Base-by-base conservation (phyloP, 2,797 vertebrate genomes). In the Fistularia commersonii region DNA sequence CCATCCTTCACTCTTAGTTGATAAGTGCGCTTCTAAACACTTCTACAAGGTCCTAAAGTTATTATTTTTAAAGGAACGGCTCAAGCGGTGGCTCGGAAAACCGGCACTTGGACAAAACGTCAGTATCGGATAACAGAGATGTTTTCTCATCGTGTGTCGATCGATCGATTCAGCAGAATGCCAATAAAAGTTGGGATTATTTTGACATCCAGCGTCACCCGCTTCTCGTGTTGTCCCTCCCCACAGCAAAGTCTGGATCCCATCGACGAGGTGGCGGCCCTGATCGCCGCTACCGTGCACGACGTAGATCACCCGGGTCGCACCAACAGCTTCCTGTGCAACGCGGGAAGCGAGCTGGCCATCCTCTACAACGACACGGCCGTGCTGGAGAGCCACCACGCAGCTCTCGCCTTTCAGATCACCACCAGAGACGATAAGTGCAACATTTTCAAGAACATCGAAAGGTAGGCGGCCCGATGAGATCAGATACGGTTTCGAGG, bases 381-480 rank as follows among this genome's bases (percentile, higher is more conserved):
- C 0, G 96, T 99, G 69, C 79, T 99, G 53, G 97, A 99, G 89
- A 97, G 94, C 77, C 97, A 98, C 57, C 97, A 98, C 0, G 93
- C 93, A 0, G 96, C 97, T 0, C 80, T 99, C 69, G 95, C 95
- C 61, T 99, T 99, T 89, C 96, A 98, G 89, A 92, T 99, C 81
- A 97, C 94, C 68, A 89, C 87, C 0, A 79, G 91, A 1, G 93
- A 98, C 3, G 95, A 95, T 38, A 96, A 95, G 73, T 93, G 91
- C 87, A 98, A 98, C 83, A 98, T 99, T 79, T 99, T 99, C 75
- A 96, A 92, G 79, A 94, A 96, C 80, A 93, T 97, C 85, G 95
- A 97, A 74, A 90, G 96, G 97, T 98, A 44, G 69, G 84, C 38
- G 11, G 33, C 11, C n/a, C 10, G 10, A 9, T 3, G 38, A 11